Percentiles rank a stretch among this genome's conserved stretches.
Evolutionary conservation across 2,797 vertebrate genomes (phyloP).

Genomic region (Coendou prehensilis): DNA sequence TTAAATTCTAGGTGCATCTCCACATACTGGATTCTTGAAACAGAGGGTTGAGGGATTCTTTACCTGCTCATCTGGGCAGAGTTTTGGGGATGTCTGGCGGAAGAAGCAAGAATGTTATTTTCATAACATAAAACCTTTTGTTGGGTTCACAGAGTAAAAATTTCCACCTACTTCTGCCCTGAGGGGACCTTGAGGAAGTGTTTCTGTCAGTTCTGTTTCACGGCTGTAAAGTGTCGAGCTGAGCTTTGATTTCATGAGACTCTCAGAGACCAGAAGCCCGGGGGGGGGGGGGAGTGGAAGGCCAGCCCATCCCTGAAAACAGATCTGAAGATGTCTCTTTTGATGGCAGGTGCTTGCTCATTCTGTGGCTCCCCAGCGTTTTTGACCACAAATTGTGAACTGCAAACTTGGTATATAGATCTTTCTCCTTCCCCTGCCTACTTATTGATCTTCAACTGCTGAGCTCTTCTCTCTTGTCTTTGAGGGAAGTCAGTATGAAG

Average conservation of each 20-base stretch:
- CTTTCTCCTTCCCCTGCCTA: neutral
- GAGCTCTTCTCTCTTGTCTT: neutral
- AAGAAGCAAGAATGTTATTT: slow-evolving; percentile 8
- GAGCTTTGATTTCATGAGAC: slow-evolving; percentile 67
- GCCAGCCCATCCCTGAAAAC: neutral
- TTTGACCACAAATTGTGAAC: slow-evolving; percentile 52
- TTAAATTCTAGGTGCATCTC: neutral
- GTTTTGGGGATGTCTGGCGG: neutral
- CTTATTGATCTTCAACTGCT: slow-evolving; percentile 49
- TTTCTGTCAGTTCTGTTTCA: slow-evolving; percentile 51
- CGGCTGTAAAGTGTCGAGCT: neutral
- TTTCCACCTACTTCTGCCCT: neutral
- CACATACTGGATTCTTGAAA: neutral
- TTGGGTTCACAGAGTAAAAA: neutral
- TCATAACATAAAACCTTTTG: slow-evolving; percentile 42
- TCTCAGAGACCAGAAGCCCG: neutral
- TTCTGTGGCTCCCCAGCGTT: neutral
- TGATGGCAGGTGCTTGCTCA: slow-evolving; percentile 37
- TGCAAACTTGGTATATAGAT: neutral
- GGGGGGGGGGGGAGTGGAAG: neutral
- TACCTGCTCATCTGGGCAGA: slow-evolving; percentile 9
- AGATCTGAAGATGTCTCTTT: neutral
- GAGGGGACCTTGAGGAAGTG: slow-evolving; percentile 15
- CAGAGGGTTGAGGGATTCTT: neutral
- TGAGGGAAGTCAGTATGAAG: slow-evolving; percentile 47